Evolutionary conservation across 2,113 vertebrate species (phyloP), one percentile per base, ranked within the genome.

Genomic region (Gambusia holbrooki): DNA sequence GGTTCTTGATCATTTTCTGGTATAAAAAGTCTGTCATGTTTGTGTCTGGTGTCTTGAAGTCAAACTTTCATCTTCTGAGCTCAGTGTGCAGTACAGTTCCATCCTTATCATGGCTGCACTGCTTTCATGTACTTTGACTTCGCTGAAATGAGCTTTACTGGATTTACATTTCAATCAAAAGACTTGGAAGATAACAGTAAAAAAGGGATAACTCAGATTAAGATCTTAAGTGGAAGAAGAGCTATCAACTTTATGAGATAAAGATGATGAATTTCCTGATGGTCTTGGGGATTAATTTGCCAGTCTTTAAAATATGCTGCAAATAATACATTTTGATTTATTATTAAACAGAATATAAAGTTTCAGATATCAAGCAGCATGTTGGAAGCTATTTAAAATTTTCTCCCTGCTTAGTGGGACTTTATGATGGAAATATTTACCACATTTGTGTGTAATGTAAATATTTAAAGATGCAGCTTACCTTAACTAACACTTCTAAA

Each of bases 81-180:
- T 77, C 37, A 64, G 69, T 76, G 81, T 77, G 62, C 22, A 69
- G n/a, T 83, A 58, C 62, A 80, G 79, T 80, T 85, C 75, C 71
- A 82, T 87, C 72, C 80, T 85, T 82, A 87, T 90, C 90, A 80
- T 66, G 68, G 51, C 71, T 64, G 6, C 19, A 9, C 77, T 76
- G 74, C 82, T 86, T 90, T 91, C 73, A 92, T 86, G 85, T 84
- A 77, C 76, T 78, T 66, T 62, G 62, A 76, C 80, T 82, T 77
- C 74, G 83, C 32, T 82, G 71, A 88, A 87, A 87, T 83, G 63
- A 83, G 74, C 71, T 82, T 85, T 68, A 88, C 76, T 81, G 78
- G 88, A 88, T 92, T 92, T 90, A 90, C 79, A 89, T 90, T 87
- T 90, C 86, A 85, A 88, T 86, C 84, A 86, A 62, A 74, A 73